phyloP scores from a whole-genome alignment of 2,888 invertebrate genomes.

The Xiphydria camelus region DNA sequence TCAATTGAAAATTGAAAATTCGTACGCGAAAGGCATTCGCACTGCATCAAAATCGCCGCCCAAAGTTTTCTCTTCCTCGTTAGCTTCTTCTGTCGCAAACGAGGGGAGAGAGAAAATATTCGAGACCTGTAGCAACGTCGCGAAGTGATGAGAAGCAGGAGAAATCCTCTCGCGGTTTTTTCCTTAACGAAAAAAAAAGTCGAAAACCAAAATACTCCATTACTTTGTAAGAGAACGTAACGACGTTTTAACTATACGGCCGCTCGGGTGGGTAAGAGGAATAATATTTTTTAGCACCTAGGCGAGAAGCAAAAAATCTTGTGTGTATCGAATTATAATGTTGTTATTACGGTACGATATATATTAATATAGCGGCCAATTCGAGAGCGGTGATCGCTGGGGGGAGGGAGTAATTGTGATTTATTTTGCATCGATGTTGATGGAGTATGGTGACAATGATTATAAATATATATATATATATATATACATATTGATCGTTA shows the following conservation, averaged over 20 bases:
- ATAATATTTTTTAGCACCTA: slow-evolving; percentile 25
- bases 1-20: too few relatives aligned
- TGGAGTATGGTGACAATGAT: slow-evolving; percentile 30
- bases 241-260: slow-evolving; percentile 23
- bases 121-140: too few relatives aligned
- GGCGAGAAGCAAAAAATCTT: slow-evolving; percentile 9
- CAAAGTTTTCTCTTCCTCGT: too few relatives aligned
- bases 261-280: slow-evolving; percentile 20
- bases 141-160: neutral
- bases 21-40: too few relatives aligned
- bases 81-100: too few relatives aligned
- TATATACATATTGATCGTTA: slow-evolving; percentile 38
- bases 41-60: too few relatives aligned
- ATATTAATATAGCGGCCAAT: slow-evolving; percentile 41
- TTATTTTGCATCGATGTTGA: slow-evolving; percentile 50
- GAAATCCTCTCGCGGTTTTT: neutral
- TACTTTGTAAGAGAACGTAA: slow-evolving; percentile 26
- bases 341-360: slow-evolving; percentile 31
- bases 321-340: slow-evolving; percentile 21
- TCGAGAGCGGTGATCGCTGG: slow-evolving; percentile 17
- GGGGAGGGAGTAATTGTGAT: slow-evolving; percentile 42
- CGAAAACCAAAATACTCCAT: slow-evolving; percentile 39
- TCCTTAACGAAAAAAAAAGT: slow-evolving; percentile 12
- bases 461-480: slow-evolving; percentile 24
- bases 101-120: too few relatives aligned